Evolutionary conservation across 2,888 invertebrate genomes (phyloP), one percentile per base, ranked within the genome.

Genomic region (Yponomeuta cagnagella): DNA sequence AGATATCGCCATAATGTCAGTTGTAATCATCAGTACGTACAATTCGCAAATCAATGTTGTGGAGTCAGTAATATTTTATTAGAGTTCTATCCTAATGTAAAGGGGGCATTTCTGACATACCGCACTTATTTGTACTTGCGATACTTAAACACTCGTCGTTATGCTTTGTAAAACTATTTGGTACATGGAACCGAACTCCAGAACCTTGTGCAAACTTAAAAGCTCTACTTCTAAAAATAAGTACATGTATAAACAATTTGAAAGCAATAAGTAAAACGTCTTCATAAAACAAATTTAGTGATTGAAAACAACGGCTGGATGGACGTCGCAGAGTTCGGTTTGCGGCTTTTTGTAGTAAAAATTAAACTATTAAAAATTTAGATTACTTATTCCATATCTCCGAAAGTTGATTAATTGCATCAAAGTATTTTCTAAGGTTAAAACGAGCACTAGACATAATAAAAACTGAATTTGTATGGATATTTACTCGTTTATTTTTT

Each of bases 91-190:
- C 43, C 37, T 15, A n/a, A 37, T 67, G 67, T 43, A 67, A 67
- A 33, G 12, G 31, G n/a, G 67, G 43, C 43, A 67, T 67, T 67
- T 33, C 43, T 33, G 67, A 67, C 67, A 43, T n/a, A 71, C 63
- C 72, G 71, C 78, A 74, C 75, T 58, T 58, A 68, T 85, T 85
- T 84, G 84, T 85, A 86, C 86, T 85, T 83, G 76, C 79, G 81
- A 79, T 81, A 70, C 76, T 74, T 2, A 15, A 77, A 76, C 72
- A 72, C 75, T 77, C 80, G 75, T 76, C 80, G 33, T 33, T 33
- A 33, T 76, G 81, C 82, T 81, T 80, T 81, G 82, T 80, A 79
- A 74, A 78, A 77, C 43, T 78, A 80, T 81, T 80, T 79, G 81
- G 80, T 80, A 78, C 75, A 72, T 65, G 30, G 72, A 70, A 74